These are phyloP conservation scores for Rhopalosiphum padi DNA, from an alignment of 1,140 invertebrate genomes.

Conservation along the genomic window DNA sequence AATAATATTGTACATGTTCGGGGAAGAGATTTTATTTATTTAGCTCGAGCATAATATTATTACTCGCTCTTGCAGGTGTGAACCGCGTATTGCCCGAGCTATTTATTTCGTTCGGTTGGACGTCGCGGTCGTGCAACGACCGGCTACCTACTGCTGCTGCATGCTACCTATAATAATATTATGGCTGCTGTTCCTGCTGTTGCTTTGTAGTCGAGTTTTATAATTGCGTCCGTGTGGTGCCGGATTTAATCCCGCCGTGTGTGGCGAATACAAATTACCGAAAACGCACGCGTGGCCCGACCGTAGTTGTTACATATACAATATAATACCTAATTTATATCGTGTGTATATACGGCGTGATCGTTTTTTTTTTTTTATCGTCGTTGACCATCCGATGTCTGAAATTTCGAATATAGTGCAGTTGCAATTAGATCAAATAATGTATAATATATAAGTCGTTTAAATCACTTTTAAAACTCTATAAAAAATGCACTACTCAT, in stretches of 20 bases:
- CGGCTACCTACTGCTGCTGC: background rate
- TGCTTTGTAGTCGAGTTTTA: background rate
- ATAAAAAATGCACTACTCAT: background rate
- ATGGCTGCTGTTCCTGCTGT: background rate
- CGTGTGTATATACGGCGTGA: background rate
- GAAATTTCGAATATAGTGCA: background rate
- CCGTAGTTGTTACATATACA: background rate
- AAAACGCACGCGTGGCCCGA: background rate
- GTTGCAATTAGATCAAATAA: background rate
- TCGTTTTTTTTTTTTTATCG: background rate
- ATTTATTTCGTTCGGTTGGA: conserved; percentile 14
- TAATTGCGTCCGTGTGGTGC: conserved; percentile 12
- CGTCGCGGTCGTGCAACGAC: background rate
- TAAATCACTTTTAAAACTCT: background rate
- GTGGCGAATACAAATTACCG: conserved; percentile 5
- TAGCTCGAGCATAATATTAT: no score
- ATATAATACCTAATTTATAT: background rate
- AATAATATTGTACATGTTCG: no score
- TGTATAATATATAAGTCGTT: no score
- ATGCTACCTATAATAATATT: background rate
- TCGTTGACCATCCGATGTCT: no score
- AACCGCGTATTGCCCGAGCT: background rate
- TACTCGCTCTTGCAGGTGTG: no score
- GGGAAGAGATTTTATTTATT: no score
- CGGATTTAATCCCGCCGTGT: background rate